A percentile compares a stretch with the other conserved stretches of the same genome.
Conservation (phyloP, 2,113 vertebrate genomes). For the Prionailurus viverrinus region DNA sequence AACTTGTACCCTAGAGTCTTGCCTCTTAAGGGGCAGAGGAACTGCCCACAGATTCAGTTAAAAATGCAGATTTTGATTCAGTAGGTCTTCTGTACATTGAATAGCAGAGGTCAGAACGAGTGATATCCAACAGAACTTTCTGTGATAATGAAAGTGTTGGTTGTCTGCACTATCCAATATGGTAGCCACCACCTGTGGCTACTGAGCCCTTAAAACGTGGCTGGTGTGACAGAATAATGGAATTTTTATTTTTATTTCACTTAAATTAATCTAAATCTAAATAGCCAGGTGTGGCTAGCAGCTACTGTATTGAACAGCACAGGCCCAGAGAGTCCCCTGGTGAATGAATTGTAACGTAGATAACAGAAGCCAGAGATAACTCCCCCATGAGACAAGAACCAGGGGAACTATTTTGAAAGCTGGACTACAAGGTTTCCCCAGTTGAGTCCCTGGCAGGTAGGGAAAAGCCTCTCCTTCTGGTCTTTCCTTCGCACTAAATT, state of each 20-base stretch:
- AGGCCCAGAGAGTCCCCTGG: not conserved
- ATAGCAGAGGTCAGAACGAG: not conserved
- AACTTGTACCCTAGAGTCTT: not conserved
- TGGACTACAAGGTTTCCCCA: not conserved
- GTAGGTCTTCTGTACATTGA: not conserved
- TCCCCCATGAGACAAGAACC: not conserved
- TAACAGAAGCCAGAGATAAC: not conserved
- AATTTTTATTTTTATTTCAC: not conserved
- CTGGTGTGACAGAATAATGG: not conserved
- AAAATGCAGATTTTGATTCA: not conserved
- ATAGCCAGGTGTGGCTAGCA: not conserved
- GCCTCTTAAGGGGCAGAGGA: not conserved
- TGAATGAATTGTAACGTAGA: not conserved
- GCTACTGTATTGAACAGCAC: not conserved
- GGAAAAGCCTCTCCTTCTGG: not conserved
- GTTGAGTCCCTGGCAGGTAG: not conserved
- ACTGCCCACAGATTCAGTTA: not conserved
- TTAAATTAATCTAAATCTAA: not conserved
- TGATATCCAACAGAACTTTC: not conserved
- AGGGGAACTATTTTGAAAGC: not conserved
- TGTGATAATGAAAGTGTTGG: no score
- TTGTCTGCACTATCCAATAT: accelerated
- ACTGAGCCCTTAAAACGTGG: not conserved
- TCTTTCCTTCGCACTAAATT: not conserved
- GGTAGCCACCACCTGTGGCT: not conserved